Evolutionary conservation across 2,888 invertebrate genomes (phyloP), one percentile per base, ranked within the genome.

Genomic region (Athripsodes cinereus): DNA sequence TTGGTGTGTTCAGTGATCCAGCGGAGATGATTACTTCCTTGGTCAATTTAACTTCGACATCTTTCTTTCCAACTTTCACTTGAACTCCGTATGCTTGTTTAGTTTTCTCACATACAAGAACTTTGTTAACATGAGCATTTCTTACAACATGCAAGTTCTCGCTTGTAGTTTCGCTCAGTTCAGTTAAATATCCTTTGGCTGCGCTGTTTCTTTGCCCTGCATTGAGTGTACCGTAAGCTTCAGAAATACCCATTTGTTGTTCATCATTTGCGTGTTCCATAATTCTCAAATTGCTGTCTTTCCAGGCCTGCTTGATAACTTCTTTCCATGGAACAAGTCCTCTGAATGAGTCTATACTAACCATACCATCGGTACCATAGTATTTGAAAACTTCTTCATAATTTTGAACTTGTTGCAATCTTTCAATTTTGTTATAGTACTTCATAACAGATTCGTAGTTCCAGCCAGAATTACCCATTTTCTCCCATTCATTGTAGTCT

Each of bases 401-500:
- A 20, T 53, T 22, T 57, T 80, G 79, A 72, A 87, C 88, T 69
- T 90, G 86, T 2, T 66, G 62, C 11, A 72, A 66, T 11, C 80
- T 76, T 73, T 93, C 91, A 1, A 87, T 82, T 72, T 89, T 92
- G 63, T 83, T 82, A 68, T 92, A 92, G 68, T 92, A 92, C 13
- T 83, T 83, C 34, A 92, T 71, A 0, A 92, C 78, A 53, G 84
- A 84, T 0, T 83, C 75, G 69, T 87, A 92, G 26, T 86, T 79
- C 95, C 95, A 96, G 1, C 89, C 93, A 1, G 73, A 69, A 66
- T 85, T 78, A 0, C 94, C 95, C 68, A 86, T 69, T 11, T 69
- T 70, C 19, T 83, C 87, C 95, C 95, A 96, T n/a, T 79, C 74
- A 67, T 96, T 91, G 69, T 92, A 95, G 69, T 95, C 95, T 1